Conservation (phyloP, 2,888 invertebrate genomes). For the Xestoiulus laeticollis region DNA sequence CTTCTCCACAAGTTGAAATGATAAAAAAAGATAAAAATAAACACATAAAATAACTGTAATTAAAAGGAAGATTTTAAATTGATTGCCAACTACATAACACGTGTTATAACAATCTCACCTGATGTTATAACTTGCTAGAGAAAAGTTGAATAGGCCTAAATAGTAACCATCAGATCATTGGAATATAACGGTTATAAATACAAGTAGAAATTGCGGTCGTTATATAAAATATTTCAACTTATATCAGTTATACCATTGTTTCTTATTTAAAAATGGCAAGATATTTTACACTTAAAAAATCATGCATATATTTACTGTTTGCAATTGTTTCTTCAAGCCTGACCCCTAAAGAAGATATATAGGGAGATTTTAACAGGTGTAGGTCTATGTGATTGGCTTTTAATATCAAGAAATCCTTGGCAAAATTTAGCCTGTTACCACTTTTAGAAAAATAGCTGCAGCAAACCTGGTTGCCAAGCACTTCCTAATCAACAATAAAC, state of each 20-base stretch:
- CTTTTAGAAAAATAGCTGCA: not conserved
- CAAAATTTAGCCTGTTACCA: not conserved
- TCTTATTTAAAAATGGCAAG: not conserved
- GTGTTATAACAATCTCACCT: too few relatives aligned
- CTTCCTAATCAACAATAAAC: conserved; percentile 37
- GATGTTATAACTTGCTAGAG: too few relatives aligned
- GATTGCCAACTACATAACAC: too few relatives aligned
- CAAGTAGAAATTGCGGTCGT: too few relatives aligned
- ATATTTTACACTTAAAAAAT: not conserved
- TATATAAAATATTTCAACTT: too few relatives aligned
- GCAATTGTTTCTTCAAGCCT: not conserved
- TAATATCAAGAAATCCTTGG: not conserved
- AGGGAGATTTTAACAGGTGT: not conserved
- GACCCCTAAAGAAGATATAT: not conserved
- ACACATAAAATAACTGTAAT: too few relatives aligned
- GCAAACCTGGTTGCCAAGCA: not conserved
- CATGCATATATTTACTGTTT: not conserved
- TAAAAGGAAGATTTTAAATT: too few relatives aligned
- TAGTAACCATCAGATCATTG: too few relatives aligned
- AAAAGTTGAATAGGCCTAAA: too few relatives aligned
- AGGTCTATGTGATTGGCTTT: not conserved
- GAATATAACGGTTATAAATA: too few relatives aligned
- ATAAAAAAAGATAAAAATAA: too few relatives aligned
- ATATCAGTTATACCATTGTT: not conserved
- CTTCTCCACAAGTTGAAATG: too few relatives aligned